Base-by-base conservation (phyloP, 2,113 vertebrate genomes). In the Scomber scombrus region DNA sequence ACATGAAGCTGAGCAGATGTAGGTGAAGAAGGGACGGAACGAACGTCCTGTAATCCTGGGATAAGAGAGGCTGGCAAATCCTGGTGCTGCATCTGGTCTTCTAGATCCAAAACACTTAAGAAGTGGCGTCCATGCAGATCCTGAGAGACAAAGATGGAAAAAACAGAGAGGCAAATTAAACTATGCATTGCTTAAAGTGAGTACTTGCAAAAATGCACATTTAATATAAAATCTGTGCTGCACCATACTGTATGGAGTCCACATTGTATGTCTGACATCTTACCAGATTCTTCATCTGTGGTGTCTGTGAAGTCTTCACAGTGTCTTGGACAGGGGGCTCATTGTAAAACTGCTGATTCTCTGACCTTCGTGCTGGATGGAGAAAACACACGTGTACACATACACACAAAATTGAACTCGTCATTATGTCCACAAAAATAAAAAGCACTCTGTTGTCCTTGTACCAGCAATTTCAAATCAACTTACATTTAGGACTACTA, bases 61-160 rank as follows among this genome's bases (percentile, higher is more conserved):
- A 29, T 57, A 23, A 56, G 66, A 67, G 29, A 11, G 3, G 65
- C 60, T 0, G 94, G 88, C 43, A 96, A 81, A 65, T 93, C 87
- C 11, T 89, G 88, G 18, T 94, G 87, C 11, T 93, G 75, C 13
- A 89, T 85, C 52, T 31, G 60, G 34, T 91, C 95, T 85, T 97
- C 96, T 70, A 97, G 93, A 88, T 97, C 97, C 51, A 85, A 84
- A 62, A 97, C 96, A 75, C 92, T 94, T 78, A 98, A 85, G 71
- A 95, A 97, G 31, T 91, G 91, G 19, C 12, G 91, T 21, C 93
- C 88, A 62, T 43, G 50, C 82, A 92, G 71, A 77, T 82, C 55
- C 93, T 95, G 72, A 71, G 52, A 61, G 11, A 78, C 7, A 80
- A 49, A 68, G 60, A 69, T 4, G 85, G 1, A 78, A 75, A 87